phyloP scores from a whole-genome alignment of 2,113 vertebrate genomes.

The Pardalotus punctatus region DNA sequence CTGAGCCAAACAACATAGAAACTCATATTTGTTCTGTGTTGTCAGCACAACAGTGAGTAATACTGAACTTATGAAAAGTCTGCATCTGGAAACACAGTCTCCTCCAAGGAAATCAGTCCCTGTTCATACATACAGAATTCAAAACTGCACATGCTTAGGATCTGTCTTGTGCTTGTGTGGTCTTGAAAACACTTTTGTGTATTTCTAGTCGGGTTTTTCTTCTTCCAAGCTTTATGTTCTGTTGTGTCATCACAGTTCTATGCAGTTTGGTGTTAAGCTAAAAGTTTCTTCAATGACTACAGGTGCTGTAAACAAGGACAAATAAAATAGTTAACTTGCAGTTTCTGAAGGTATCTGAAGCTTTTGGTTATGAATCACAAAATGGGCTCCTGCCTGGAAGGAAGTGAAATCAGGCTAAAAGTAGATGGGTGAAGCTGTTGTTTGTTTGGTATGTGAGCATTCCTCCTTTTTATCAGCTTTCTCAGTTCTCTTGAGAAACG shows the following conservation, averaged over 20 bases:
- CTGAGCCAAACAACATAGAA: conserved; percentile 35
- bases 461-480: not conserved
- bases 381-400: not conserved
- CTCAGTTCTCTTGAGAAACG: not conserved
- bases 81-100: not conserved
- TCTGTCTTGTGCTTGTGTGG: not conserved
- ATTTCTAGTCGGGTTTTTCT: not conserved
- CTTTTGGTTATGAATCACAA: not conserved
- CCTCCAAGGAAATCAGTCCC: not conserved
- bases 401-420: not conserved
- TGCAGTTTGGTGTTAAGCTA: not conserved
- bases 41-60: conserved; percentile 32
- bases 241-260: not conserved
- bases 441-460: not conserved
- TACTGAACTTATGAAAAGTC: not conserved
- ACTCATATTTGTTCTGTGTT: conserved; percentile 3
- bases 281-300: not conserved
- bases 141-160: not conserved
- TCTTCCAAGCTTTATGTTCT: not conserved
- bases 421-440: not conserved
- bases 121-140: not conserved
- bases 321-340: not conserved
- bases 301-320: not conserved
- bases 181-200: not conserved
- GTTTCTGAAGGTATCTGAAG: not conserved